Evolutionary conservation across 1,140 invertebrate species (phyloP).

Genomic region (Pseudobourletiella spinata): DNA sequence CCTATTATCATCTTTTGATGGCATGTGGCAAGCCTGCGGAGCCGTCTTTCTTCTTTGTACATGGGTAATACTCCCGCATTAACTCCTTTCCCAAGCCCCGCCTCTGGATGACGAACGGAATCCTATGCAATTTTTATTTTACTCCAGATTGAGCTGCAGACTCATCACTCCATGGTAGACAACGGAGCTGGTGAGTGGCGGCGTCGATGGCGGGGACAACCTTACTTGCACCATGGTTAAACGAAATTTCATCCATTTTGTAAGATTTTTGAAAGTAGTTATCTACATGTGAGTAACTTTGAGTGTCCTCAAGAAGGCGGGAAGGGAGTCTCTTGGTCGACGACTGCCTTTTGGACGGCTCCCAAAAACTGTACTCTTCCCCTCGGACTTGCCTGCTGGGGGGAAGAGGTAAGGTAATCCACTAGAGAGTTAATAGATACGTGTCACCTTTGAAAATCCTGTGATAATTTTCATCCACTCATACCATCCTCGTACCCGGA

Average conservation of each 20-base stretch:
- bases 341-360: neutral
- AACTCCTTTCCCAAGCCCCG: too few relatives aligned
- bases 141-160: too few relatives aligned
- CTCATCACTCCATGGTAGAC: too few relatives aligned
- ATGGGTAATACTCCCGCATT: too few relatives aligned
- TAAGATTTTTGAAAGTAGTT: neutral
- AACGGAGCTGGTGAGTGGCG: too few relatives aligned
- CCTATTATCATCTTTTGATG: too few relatives aligned
- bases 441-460: neutral
- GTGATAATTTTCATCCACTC: neutral
- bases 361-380: neutral
- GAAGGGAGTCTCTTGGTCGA: neutral
- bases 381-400: neutral
- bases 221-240: too few relatives aligned
- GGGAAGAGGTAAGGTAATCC: neutral
- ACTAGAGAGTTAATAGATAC: neutral
- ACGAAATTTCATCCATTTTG: neutral
- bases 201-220: too few relatives aligned
- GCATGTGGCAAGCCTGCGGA: too few relatives aligned
- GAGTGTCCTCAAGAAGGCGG: neutral
- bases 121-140: too few relatives aligned
- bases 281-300: neutral
- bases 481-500: neutral
- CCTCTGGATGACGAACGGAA: too few relatives aligned
- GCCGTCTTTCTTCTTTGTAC: too few relatives aligned